Evolutionary conservation across 2,113 vertebrate genomes (phyloP), one percentile per base, ranked within the genome.

Genomic region (Misgurnus anguillicaudatus): DNA sequence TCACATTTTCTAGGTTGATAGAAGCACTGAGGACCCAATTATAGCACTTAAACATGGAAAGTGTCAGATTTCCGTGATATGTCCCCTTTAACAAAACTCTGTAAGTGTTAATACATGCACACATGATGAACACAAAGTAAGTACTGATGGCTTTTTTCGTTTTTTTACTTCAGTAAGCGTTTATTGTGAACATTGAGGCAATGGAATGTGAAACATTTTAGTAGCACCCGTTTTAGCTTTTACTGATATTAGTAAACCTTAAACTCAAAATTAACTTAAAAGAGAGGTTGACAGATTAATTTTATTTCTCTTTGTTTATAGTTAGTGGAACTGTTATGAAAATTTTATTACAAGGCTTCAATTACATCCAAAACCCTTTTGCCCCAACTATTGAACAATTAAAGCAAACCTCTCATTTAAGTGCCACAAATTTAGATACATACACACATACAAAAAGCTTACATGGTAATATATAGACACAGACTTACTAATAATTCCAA

Each of bases 191-290:
- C 4, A 61, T 60, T 47, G 17, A 9, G 13, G 19, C 13, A 74
- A 62, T 74, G 21, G 9, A 61, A 62, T 61, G 19, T 45, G 16
- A 45, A 47, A 31, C 24, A 19, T 16, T 36, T 61, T 61, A 61
- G 13, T 74, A 74, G 71, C 71, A 74, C 72, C 57, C 1, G 61
- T 45, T 3, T 45, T 31, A 74, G n/a, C 19, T 42, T 74, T 61
- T 16, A 38, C 38, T 17, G 24, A 31, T 1, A 51, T 36, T 9
- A 5, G n/a, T 39, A 57, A 36, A 57, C 1, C 9, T 39, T 70
- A 7, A 19, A 55, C n/a, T 19, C 53, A 19, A 19, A 57, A 19
- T 17, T 3, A 19, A 57, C n/a, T 19, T 57, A 57, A 57, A 57
- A 19, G 53, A 57, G 17, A 57, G 53, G 53, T 19, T 57, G 2